A percentile compares a stretch with the other conserved stretches of the same genome.
phyloP scores from a whole-genome alignment of 2,797 vertebrate species.

The Tokudaia muenninki region DNA sequence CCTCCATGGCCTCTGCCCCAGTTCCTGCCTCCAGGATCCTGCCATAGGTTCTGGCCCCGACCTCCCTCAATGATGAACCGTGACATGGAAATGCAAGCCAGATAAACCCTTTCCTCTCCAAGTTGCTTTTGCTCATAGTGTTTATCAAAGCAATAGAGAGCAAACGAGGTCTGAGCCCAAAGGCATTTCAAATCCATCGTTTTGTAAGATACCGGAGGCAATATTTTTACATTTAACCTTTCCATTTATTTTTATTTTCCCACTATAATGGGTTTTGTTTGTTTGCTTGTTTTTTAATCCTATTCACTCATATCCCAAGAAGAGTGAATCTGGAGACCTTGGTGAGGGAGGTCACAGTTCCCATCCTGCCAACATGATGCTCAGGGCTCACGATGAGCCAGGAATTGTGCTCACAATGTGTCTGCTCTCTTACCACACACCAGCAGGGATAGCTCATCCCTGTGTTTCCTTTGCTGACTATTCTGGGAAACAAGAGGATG shows the following conservation, averaged over 20 bases:
- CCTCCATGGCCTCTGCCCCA: neutral
- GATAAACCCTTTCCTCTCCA: neutral
- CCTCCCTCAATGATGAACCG: neutral
- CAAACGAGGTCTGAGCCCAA: neutral
- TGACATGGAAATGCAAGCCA: neutral
- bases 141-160: neutral
- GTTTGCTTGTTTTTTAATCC: neutral
- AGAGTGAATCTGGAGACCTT: conserved; percentile 24
- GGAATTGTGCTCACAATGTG: neutral
- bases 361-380: neutral
- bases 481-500: neutral
- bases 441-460: conserved; percentile 59
- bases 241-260: conserved; percentile 58
- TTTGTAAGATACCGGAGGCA: neutral
- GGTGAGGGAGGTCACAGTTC: neutral
- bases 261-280: neutral
- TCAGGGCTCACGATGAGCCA: conserved; percentile 32
- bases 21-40: neutral
- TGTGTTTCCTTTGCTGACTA: conserved; percentile 64
- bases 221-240: neutral
- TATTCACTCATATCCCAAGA: neutral
- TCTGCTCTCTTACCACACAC: neutral
- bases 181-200: neutral
- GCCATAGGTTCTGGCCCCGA: no score
- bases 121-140: neutral